Base-by-base conservation (phyloP, 1,140 invertebrate species). In the Drosophila navojoa region DNA sequence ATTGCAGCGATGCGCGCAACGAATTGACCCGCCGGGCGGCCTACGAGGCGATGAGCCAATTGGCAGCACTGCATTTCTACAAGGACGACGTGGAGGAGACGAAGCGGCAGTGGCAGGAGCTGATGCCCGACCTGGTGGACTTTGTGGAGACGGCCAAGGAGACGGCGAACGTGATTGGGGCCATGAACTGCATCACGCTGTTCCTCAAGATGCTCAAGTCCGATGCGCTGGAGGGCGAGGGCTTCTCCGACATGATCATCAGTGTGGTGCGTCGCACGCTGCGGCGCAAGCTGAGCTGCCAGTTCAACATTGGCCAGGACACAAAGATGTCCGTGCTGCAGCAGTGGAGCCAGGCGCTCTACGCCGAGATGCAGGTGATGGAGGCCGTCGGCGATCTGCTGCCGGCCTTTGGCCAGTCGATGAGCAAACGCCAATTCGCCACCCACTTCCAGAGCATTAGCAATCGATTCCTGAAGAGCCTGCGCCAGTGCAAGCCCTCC, bases 241-340 rank as follows among this genome's bases (percentile, higher is more conserved):
- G 68, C 1, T 63, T 40, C 25, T 11, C 60, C 2, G 50, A 71
- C 0, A 32, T 63, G 60, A 5, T 71, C 15, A 64, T 71, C 22
- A 38, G 11, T 7, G 22, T 71, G 22, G 3, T 71, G 5, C 61
- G 60, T 4, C 60, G 60, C 16, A 63, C 52, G 0, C 22, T 71
- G 52, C 50, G 60, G 13, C 68, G 68, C 59, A 64, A 64, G 25
- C 52, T 71, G 13, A 19, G 10, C 25, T 71, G 68, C 11, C 68
- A 71, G 52, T 64, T 71, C 25, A 49, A 64, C 10, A 32, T 64
- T n/a, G 44, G 60, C 2, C 10, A 57, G 3, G 52, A 57, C 5
- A 22, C 22, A 9, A 53, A 64, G 3, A 64, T 54, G 60, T 59
- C 45, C 2, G 6, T 7, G 13, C 35, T 71, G 13, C 32, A 64